Evolutionary conservation across 2,797 vertebrate species (phyloP), one percentile per base, ranked within the genome.

Genomic region (Eleutherodactylus coqui): DNA sequence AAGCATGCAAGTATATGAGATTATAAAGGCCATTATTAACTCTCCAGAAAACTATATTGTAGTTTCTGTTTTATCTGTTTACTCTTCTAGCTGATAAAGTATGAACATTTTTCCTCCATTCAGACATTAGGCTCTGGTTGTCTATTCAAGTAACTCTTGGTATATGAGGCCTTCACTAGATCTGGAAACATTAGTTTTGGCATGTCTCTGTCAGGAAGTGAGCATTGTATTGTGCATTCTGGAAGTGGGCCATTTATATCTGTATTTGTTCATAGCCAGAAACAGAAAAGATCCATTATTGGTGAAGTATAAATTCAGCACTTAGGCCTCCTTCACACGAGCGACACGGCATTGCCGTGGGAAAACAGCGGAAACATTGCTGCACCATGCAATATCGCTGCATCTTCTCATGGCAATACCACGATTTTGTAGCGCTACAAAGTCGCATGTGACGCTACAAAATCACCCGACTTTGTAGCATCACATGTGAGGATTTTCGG

Each of bases 31-130:
- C 91, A 93, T 93, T 93, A 93, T 93, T 91, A 93, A 91, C 88
- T 89, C 89, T 90, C 87, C 87, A 90, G 86, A 92, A 90, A 90
- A 92, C 91, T 90, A 91, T 88, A 91, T 90, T 90, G 90, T 85
- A 67, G 83, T 91, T 93, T 92, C 91, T 91, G 89, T 91, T 92
- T 92, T 92, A 92, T 93, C 92, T 93, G 93, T 93, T 93, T 93
- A 93, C 79, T 91, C 90, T 93, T 80, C 67, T 85, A 82, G 86
- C 91, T 91, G 92, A 92, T 92, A 93, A 92, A 93, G 90, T 89
- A 86, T 88, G 75, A 88, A 83, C 91, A 88, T 91, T 91, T 91
- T 92, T 91, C 79, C 53, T 43, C 62, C 43, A 55, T 80, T 87
- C 75, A 64, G 87, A 89, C 90, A 91, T 91, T 91, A 90, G 88